Base-by-base conservation (phyloP, 2,797 vertebrate species). In the Hydrocynus forskahlii region DNA sequence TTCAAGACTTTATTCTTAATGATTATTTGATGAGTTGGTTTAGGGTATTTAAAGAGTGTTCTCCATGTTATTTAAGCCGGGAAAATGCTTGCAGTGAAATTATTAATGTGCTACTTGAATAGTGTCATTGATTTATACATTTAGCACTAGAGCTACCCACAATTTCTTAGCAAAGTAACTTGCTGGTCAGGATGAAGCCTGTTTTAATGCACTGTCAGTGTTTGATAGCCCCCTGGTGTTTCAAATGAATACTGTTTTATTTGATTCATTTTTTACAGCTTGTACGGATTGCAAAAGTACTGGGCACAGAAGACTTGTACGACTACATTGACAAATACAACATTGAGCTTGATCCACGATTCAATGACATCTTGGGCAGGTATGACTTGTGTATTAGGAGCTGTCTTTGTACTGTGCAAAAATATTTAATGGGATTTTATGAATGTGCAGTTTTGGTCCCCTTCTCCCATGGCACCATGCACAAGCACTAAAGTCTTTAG, bases 291-390 rank as follows among this genome's bases (percentile, higher is more conserved):
- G 95, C 95, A 87, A 96, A 96, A 89, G 95, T 96, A 80, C 92
- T 96, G 91, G 95, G 95, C 66, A 96, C 95, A 73, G 95, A 96
- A 92, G 95, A 96, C 87, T 92, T 96, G 54, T 96, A 96, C 40
- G 95, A 96, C 88, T 96, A 96, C 90, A 96, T 96, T 19, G 95
- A 96, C 90, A 96, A 96, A 86, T 96, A 96, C 90, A 96, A 96
- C 92, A 96, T 96, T 87, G 95, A 96, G 89, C 92, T 96, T 89
- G 95, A 96, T 88, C 95, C 95, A 75, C 94, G 95, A 89, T 96
- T 96, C 90, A 96, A 96, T 83, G 95, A 96, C 89, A 96, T 96
- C 82, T 86, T 96, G 92, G 95, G 95, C 92, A 96, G 95, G 95
- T 89, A 48, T 4, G 16, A 45, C 38, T 35, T 45, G 6, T 59